Base-by-base conservation (phyloP, 2,797 vertebrate species). In the Falco rusticolus region DNA sequence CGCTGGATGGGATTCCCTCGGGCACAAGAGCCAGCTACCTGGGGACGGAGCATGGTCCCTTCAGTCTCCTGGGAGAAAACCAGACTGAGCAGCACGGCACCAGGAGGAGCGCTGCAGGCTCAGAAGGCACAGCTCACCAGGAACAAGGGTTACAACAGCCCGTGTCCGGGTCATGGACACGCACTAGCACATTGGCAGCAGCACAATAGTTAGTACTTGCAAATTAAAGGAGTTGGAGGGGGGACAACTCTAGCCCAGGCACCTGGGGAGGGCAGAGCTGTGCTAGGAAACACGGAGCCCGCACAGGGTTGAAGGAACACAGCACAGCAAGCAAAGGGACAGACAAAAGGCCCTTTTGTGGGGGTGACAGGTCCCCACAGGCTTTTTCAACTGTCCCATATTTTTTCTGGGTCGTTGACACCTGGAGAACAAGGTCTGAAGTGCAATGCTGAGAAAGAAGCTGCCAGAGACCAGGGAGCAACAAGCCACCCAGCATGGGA, bases 81-180 rank as follows among this genome's bases (percentile, higher is more conserved):
- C 6, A 47, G 25, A 61, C 7, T 18, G 69, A 90, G 59, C 50
- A 79, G 33, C 9, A 18, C 0, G 9, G 68, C 43, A 66, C 20
- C 68, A 92, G 56, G 15, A 80, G 14, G 12, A 59, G 51, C 2
- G 5, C 43, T 66, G 31, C 8, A 50, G 31, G 53, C 63, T 80
- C 45, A 64, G n/a, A 74, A 70, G 56, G 39, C 48, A 75, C 1
- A 50, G 79, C 16, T 78, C 72, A 84, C 29, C 22, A 50, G 60
- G 24, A 83, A 21, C 41, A 66, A 84, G 47, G 53, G 28, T 66
- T 84, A 72, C 13, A 34, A 34, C 22, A 39, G 81, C 56, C 68
- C 7, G 3, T 26, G 37, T 17, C 64, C 1, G 2, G 14, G 43
- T 77, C 22, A 33, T 4, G 47, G 60, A 60, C 29, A 33, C 0